Base-by-base conservation (phyloP, 2,888 invertebrate species). In the Chydorus sphaericus region DNA sequence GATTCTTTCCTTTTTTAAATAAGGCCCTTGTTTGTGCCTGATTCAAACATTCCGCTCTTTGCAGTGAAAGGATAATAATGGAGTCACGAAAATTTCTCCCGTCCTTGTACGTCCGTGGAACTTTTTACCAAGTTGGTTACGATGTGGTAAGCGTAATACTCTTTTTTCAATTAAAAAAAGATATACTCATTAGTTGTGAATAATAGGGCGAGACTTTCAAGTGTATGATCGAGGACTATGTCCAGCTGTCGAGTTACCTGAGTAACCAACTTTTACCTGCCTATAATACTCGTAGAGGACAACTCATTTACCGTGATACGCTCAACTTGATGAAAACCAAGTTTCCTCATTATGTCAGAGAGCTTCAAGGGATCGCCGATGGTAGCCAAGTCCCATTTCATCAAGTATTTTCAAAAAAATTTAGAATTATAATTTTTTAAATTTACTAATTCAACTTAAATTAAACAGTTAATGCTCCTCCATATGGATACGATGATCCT, bases 61-160 rank as follows among this genome's bases (percentile, higher is more conserved):
- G n/a, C n/a, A n/a, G n/a, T n/a, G n/a, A n/a, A n/a, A n/a, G n/a
- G n/a, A n/a, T n/a, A n/a, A n/a, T n/a, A n/a, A 44, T 44, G 44
- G 44, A 8, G 8, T 26, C 1, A 11, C 26, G 44, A 7, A 14
- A 26, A 61, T 77, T 76, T 7, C 82, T 90, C 57, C 89, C 89
- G 0, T 79, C 89, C 20, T 71, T 90, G 52, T 80, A 84, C 68
- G 80, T 83, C 1, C 74, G 78, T 61, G 90, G 90, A 55, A 84
- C 82, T 0, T 83, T 89, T 69, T 88, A 89, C 67, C 86, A 89
- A 66, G 83, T 90, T 54, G 90, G 90, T 59, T 88, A 76, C 65
- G 86, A 88, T 72, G 80, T 86, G 72, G 90, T 90, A 72, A 80
- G 85, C n/a, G n/a, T n/a, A n/a, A n/a, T n/a, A n/a, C n/a, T n/a